Evolutionary conservation across 2,113 vertebrate genomes (phyloP).

Genomic region (Actenoides hombroni): DNA sequence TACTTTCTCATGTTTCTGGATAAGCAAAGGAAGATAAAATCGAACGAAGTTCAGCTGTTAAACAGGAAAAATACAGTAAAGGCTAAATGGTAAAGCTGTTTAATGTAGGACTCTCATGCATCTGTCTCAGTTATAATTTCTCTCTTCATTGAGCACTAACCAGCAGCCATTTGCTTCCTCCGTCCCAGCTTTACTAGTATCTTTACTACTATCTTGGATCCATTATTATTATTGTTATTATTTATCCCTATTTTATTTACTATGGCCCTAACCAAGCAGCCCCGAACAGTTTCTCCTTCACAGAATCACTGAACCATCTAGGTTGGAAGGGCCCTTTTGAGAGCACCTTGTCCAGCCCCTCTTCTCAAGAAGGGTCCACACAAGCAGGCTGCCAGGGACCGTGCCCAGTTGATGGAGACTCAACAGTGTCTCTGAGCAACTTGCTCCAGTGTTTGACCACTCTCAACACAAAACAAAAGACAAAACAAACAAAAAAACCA

Average conservation of each 20-base stretch:
- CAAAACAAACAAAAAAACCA: no score
- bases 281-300: not conserved
- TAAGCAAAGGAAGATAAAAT: slow-evolving; percentile 91
- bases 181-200: not conserved
- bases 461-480: not conserved
- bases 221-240: not conserved
- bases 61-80: not conserved
- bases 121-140: not conserved
- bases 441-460: not conserved
- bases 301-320: not conserved
- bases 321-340: not conserved
- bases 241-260: not conserved
- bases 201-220: not conserved
- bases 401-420: not conserved
- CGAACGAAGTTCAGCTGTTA: slow-evolving; percentile 93
- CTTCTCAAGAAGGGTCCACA: not conserved
- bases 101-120: not conserved
- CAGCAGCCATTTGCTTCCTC: not conserved
- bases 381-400: rapidly evolving
- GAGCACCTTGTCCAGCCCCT: not conserved
- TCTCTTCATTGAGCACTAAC: not conserved
- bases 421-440: not conserved
- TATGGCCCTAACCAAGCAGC: not conserved
- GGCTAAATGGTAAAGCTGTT: not conserved
- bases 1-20: slow-evolving; percentile 85